Evolutionary conservation across 1,140 invertebrate genomes (phyloP), one percentile per base, ranked within the genome.

Genomic region (Drosophila mayri): DNA sequence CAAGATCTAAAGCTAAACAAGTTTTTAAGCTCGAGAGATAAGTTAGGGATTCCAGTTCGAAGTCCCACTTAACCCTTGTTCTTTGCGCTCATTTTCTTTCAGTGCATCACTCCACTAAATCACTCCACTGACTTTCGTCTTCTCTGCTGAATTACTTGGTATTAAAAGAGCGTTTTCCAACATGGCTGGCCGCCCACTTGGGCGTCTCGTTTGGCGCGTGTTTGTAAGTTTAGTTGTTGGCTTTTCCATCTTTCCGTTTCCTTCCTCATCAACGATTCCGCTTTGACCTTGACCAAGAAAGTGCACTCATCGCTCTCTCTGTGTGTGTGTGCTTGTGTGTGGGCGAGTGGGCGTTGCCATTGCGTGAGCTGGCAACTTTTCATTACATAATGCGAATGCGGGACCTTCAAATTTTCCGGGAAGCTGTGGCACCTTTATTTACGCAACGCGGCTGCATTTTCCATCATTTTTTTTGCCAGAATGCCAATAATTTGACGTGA

Each of bases 211-310:
- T 83, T 78, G 79, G 63, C 63, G 54, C 49, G 80, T 79, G 76
- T 65, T 83, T 38, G 58, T 52, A 61, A 68, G 68, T 43, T 55
- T 43, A 60, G 61, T 47, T 75, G 54, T 58, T 84, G 43, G 62
- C 43, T 71, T 62, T 70, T 66, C 35, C 43, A 32, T 47, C 37
- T 37, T 52, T 46, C 28, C 38, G 35, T 43, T 35, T 61, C 32
- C 47, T 57, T 66, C 28, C 57, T 40, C 64, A 41, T 60, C 44
- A 41, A 35, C 66, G 47, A 78, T 49, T 78, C 59, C 35, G 65
- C 58, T 62, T 44, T 70, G 79, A 80, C 83, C 79, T 87, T 87
- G 83, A 88, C 84, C 84, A 83, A 80, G 67, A 82, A 65, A 75
- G 25, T 67, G 61, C 74, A 18, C 44, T 55, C 46, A 20, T 20